phyloP scores from a whole-genome alignment of 2,797 vertebrate species.

The Oceanodroma leucorhoa region DNA sequence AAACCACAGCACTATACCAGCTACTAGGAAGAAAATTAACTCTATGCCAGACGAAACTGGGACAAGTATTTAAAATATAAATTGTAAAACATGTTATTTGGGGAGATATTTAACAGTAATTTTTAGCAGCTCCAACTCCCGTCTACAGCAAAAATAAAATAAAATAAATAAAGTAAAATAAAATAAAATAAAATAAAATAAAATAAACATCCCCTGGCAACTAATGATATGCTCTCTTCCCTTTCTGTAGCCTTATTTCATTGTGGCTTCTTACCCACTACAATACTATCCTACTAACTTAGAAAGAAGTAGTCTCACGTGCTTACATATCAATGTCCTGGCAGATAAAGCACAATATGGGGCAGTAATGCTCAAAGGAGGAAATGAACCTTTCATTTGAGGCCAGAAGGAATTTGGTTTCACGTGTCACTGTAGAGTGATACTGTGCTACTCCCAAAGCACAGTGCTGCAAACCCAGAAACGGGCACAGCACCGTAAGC shows the following conservation, averaged over 20 bases:
- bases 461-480: background rate
- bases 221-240: background rate
- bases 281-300: background rate
- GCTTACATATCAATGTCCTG: background rate
- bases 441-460: background rate
- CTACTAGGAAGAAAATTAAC: too few relatives aligned
- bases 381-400: background rate
- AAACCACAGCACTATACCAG: too few relatives aligned
- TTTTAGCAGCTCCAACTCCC: background rate
- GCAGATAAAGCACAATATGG: background rate
- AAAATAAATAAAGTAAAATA: background rate
- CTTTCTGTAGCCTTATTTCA: background rate
- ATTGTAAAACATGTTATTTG: background rate
- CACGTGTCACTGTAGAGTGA: accelerated
- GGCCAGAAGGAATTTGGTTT: background rate
- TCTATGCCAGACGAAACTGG: too few relatives aligned
- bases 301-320: background rate
- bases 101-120: background rate
- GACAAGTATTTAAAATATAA: background rate
- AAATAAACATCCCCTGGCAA: background rate
- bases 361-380: background rate
- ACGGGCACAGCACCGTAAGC: background rate
- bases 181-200: background rate
- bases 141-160: background rate
- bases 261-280: background rate